phyloP scores from a whole-genome alignment of 2,888 invertebrate species.

The Schizaphis graminum region DNA sequence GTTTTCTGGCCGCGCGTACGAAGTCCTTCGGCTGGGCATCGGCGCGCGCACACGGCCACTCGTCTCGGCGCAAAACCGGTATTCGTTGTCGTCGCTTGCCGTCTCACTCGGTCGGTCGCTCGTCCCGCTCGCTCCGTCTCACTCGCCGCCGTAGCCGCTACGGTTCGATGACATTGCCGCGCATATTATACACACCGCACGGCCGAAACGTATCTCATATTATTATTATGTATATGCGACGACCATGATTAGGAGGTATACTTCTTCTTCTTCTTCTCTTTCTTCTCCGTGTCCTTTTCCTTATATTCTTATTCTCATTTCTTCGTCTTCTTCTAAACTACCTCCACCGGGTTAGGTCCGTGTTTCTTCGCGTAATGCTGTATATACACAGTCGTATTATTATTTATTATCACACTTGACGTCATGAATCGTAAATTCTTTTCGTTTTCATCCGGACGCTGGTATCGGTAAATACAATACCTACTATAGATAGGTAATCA shows the following conservation, averaged over 20 bases:
- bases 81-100: not conserved
- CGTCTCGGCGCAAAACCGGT: conserved; percentile 38
- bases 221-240: conserved; percentile 9
- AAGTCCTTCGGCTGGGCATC: not conserved
- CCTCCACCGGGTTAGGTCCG: not conserved
- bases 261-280: not conserved
- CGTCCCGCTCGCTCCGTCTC: conserved; percentile 25
- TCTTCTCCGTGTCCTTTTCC: not conserved
- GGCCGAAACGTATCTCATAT: not conserved
- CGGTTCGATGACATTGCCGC: conserved; percentile 63
- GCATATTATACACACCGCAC: conserved; percentile 18
- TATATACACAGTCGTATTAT: not conserved
- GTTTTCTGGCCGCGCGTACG: conserved; percentile 23
- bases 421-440: conserved; percentile 15
- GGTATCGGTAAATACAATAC: not conserved
- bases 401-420: not conserved
- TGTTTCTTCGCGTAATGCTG: not conserved
- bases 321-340: not conserved
- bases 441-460: conserved; percentile 17
- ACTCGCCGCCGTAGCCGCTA: not conserved
- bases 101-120: conserved; percentile 42
- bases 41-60: conserved; percentile 34
- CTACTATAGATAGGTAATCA: not conserved
- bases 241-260: conserved; percentile 9
- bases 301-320: not conserved